A percentile compares a stretch with the other conserved stretches of the same genome.
Conservation (phyloP, 2,113 vertebrate species). For the Daphoenositta chrysoptera region DNA sequence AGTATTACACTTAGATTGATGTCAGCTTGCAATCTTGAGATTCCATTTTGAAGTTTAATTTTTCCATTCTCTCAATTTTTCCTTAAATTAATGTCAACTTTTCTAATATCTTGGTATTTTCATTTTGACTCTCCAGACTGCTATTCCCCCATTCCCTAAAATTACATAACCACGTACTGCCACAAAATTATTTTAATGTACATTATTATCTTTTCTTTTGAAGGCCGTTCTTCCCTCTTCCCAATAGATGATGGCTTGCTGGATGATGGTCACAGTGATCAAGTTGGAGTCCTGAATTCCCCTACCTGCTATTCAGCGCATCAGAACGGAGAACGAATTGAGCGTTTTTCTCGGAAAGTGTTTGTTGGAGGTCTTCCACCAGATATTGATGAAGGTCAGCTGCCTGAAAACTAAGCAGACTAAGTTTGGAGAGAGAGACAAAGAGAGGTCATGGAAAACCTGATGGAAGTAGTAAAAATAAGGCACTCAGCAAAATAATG, state of each 20-base stretch:
- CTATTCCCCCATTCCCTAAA: not conserved
- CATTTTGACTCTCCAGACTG: not conserved
- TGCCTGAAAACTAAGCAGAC: not conserved
- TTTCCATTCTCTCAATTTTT: not conserved
- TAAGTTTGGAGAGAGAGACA: not conserved
- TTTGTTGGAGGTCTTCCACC: constrained; percentile 96
- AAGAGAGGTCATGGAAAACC: not conserved
- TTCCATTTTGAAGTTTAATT: not conserved
- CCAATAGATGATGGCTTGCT: constrained; percentile 94
- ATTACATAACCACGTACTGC: not conserved
- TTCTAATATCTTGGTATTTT: not conserved
- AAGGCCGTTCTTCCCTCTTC: constrained; percentile 95
- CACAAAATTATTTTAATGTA: not conserved
- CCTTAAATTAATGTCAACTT: not conserved
- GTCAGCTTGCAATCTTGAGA: not conserved
- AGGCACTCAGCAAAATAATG: not conserved
- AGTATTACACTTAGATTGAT: not conserved
- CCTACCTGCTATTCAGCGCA: constrained; percentile 89
- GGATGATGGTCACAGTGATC: constrained; percentile 90
- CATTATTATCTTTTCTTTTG: constrained; percentile 35
- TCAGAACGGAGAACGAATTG: constrained; percentile 93
- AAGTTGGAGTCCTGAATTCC: constrained; percentile 88
- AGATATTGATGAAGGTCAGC: constrained; percentile 94
- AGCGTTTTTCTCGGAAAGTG: constrained; percentile 97
- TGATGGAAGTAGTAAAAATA: not conserved